Evolutionary conservation across 2,888 invertebrate species (phyloP).

Genomic region (Cantharis rufa): DNA sequence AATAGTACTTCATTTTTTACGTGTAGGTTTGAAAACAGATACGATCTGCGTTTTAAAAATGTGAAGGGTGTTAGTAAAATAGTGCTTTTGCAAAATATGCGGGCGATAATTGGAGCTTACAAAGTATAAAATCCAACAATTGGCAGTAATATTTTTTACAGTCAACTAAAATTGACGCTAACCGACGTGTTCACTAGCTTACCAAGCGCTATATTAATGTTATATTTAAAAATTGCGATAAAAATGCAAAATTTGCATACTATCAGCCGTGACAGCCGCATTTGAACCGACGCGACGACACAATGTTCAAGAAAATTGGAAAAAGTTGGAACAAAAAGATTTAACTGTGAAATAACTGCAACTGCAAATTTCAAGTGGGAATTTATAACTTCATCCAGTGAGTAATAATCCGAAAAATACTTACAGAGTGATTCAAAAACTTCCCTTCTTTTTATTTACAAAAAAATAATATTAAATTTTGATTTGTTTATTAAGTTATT

Average conservation of each 20-base stretch:
- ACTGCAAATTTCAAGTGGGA: background rate
- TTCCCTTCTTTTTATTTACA: too few species aligned
- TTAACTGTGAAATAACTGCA: background rate
- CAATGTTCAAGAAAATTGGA: constrained; percentile 1
- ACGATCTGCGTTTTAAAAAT: constrained; percentile 11
- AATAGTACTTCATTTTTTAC: constrained; percentile 27
- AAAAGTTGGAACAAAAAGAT: background rate
- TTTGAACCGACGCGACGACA: background rate
- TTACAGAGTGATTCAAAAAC: background rate
- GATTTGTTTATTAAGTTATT: too few species aligned
- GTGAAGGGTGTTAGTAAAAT: constrained; percentile 10
- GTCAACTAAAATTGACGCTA: constrained; percentile 19
- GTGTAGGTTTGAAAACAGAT: constrained; percentile 19
- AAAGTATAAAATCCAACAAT: constrained; percentile 9
- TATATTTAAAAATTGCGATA: constrained; percentile 14
- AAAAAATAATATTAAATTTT: too few species aligned
- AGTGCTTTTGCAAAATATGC: constrained; percentile 16
- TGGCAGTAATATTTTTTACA: constrained; percentile 17
- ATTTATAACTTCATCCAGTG: background rate
- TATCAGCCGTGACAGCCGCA: background rate
- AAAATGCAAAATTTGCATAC: constrained; percentile 22
- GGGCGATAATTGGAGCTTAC: constrained; percentile 20
- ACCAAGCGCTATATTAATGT: constrained; percentile 11
- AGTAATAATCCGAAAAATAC: background rate
- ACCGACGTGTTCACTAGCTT: constrained; percentile 15